These are phyloP conservation scores for Batillaria attramentaria DNA, from an alignment of 1,140 invertebrate species.

Conservation along the genomic window DNA sequence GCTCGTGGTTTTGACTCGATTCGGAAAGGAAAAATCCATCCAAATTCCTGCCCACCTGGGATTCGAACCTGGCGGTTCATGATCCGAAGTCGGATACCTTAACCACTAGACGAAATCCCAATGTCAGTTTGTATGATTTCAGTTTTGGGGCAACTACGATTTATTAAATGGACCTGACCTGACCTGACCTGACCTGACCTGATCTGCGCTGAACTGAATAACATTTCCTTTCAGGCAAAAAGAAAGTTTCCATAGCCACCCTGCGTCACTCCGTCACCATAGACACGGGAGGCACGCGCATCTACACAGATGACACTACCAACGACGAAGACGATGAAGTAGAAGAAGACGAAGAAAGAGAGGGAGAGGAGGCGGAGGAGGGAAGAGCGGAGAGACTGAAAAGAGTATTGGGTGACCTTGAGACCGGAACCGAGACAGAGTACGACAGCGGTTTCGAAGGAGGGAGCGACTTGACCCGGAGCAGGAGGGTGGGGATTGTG, in stretches of 20 bases:
- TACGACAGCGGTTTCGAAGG: slow-evolving; percentile 13
- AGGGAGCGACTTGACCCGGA: background rate
- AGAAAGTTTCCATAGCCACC: background rate
- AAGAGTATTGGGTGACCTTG: background rate
- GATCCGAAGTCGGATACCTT: too few relatives aligned
- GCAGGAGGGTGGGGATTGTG: background rate
- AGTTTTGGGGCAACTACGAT: too few relatives aligned
- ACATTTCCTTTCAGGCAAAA: background rate
- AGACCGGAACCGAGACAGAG: background rate
- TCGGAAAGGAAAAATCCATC: too few relatives aligned
- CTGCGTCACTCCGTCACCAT: slow-evolving; percentile 17
- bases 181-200: too few relatives aligned
- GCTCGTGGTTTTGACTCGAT: too few relatives aligned
- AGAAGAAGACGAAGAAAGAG: background rate
- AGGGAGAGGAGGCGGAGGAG: background rate
- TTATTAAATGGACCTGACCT: too few relatives aligned
- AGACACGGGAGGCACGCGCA: background rate
- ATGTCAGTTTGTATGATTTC: too few relatives aligned
- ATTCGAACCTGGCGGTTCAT: too few relatives aligned
- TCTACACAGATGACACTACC: background rate
- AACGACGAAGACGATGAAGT: slow-evolving; percentile 5
- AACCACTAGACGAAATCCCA: too few relatives aligned
- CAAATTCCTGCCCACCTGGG: too few relatives aligned
- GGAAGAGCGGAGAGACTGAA: background rate
- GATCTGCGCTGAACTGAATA: too few relatives aligned